Conservation (phyloP, 2,113 vertebrate species). For the Microtus ochrogaster region DNA sequence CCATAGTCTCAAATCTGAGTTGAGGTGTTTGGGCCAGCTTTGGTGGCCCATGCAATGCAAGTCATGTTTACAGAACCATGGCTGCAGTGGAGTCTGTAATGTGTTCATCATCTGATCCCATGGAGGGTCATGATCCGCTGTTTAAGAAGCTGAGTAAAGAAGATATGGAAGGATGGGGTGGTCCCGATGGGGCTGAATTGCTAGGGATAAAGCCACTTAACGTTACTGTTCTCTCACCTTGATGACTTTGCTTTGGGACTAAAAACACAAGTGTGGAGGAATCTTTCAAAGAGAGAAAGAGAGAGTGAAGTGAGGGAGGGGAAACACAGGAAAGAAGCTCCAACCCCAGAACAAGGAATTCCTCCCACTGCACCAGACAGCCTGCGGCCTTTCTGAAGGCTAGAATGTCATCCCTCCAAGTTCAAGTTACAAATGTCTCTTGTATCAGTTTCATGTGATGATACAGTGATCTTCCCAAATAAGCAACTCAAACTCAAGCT, state of each 20-base stretch:
- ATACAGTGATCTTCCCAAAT: not conserved
- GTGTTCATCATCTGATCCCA: not conserved
- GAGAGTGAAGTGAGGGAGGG: too few relatives aligned
- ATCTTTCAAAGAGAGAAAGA: not conserved
- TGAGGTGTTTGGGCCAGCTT: not conserved
- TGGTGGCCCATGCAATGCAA: not conserved
- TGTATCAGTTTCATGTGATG: not conserved
- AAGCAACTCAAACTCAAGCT: slow-evolving; percentile 24
- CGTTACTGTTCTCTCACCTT: not conserved
- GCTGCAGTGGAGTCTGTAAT: too few relatives aligned
- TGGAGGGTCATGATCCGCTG: not conserved
- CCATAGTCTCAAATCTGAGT: not conserved
- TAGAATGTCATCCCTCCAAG: not conserved
- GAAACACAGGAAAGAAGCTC: not conserved
- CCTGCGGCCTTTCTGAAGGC: not conserved
- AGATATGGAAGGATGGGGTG: not conserved
- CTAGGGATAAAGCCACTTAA: not conserved
- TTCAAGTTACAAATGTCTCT: not conserved
- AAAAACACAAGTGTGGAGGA: not conserved
- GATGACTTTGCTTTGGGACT: not conserved
- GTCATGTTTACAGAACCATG: not conserved
- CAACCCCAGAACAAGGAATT: not conserved
- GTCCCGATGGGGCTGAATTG: not conserved
- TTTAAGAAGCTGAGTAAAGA: not conserved
- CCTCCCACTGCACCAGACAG: not conserved